Evolutionary conservation across 2,113 vertebrate genomes (phyloP), one percentile per base, ranked within the genome.

Genomic region (Euleptes europaea): DNA sequence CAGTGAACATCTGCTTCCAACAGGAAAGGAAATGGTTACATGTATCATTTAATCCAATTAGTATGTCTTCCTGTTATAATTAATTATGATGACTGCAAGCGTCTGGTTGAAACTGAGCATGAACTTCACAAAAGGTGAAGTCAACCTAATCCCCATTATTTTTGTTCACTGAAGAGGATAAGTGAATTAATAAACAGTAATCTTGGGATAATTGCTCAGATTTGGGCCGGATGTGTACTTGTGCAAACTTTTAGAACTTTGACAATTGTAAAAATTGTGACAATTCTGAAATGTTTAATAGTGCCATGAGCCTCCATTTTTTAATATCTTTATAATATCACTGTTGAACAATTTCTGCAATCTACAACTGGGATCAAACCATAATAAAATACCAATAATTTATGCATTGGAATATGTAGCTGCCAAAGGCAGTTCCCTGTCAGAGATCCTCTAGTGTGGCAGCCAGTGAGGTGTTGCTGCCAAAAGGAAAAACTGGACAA

Each of bases 161-260:
- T 95, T 91, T 95, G 92, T 90, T 95, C 89, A 93, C 79, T 95
- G 94, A 96, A 94, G 94, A 95, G 93, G 93, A 96, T 95, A 94
- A 96, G 93, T 92, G 88, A 94, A 94, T 95, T 94, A 96, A 81
- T 91, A 89, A 88, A 70, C 88, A 92, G 92, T 97, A 96, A 97
- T 96, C 96, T 95, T 94, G 66, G 85, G 94, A 84, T 97, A 96
- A 96, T 96, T 95, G 94, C 92, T 95, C 8, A 84, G 78, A 74
- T 77, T 88, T 94, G 92, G 93, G 85, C 87, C 93, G 84, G 93
- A 94, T 84, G 90, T 63, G 2, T 85, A 87, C 84, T 94, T 93
- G 92, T 90, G n/a, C 90, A 92, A 94, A 95, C 86, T 94, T 94
- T 83, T 88, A 70, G 92, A 91, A 94, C 88, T 92, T 92, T 94